Base-by-base conservation (phyloP, 2,888 invertebrate genomes). In the Auanema sp. region DNA sequence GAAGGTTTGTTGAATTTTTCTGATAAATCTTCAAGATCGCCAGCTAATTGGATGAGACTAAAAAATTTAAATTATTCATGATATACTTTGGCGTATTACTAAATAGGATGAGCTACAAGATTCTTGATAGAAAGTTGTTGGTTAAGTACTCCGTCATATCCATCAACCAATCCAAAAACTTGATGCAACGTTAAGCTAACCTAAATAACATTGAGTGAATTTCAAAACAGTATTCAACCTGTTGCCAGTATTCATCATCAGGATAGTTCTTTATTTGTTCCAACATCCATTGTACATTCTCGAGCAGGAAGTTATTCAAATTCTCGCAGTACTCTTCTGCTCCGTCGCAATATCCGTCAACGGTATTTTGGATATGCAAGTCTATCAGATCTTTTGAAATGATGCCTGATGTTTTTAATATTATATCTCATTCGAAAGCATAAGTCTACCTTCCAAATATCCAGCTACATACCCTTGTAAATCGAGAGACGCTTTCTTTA, bases 1-100 rank as follows among this genome's bases (percentile, higher is more conserved):
- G 79, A 77, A 0, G 82, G 82, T 44, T 78, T 79, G 62, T 83
- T 81, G 66, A 81, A 79, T 60, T 81, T 82, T 60, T 72, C 61
- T 41, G 79, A 79, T 24, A 81, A 68, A 52, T 81, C 81, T 51
- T 79, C 79, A 10, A 81, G 63, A 23, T 81, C 81, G 18, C 81
- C 81, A 41, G 80, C 81, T 8, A 83, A 56, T 70, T 81, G 80
- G 51, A 79, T 71, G 62, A 79, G 64, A 60, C 79, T 79, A 57
- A 55, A 76, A 60, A 40, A 8, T 12, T 18, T 47, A 14, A 21
- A 18, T 24, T 11, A 33, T 5, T 3, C 33, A 8, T 33, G 33
- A 33, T 33, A 8, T 33, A 33, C 3, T 10, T 24, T 33, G 42
- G 6, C 42, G 23, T 41, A 6, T 49, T 49, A 79, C 78, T 73